These are phyloP conservation scores for Chelonus insularis DNA, from an alignment of 1,140 invertebrate genomes.

Conservation along the genomic window DNA sequence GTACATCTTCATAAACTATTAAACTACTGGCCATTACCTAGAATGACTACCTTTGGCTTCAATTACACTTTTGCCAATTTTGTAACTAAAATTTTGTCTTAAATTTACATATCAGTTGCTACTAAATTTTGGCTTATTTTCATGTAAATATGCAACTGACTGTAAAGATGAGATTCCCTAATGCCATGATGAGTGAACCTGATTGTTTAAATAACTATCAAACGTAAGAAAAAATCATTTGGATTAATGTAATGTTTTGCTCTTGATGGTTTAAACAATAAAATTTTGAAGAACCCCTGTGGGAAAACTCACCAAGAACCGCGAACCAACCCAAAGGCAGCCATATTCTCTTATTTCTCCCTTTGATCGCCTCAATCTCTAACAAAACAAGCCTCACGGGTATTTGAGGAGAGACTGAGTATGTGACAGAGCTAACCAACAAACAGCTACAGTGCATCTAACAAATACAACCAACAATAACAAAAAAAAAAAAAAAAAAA, in stretches of 20 bases:
- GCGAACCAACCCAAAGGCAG: constrained; percentile 60
- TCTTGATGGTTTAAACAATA: constrained; percentile 31
- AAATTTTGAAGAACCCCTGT: constrained; percentile 56
- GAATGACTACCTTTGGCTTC: constrained; percentile 25
- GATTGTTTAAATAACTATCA: constrained; percentile 10
- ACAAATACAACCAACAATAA: constrained; percentile 61
- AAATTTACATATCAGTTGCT: constrained; percentile 8
- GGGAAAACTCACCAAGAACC: constrained; percentile 58
- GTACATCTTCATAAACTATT: not conserved
- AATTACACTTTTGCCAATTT: not conserved
- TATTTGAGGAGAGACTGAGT: constrained; percentile 55
- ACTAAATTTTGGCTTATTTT: constrained; percentile 54
- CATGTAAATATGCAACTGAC: constrained; percentile 47
- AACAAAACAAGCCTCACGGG: constrained; percentile 58
- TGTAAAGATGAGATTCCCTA: constrained; percentile 18
- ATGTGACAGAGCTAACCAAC: constrained; percentile 59
- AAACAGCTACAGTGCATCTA: constrained; percentile 63
- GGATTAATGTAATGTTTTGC: not conserved
- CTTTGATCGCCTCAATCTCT: constrained; percentile 58
- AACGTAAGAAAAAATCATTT: not conserved
- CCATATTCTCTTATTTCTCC: constrained; percentile 56
- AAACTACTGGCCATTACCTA: not conserved
- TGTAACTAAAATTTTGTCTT: not conserved
- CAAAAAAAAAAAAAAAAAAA: constrained; percentile 53
- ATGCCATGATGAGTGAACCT: not conserved